These are phyloP conservation scores for Amblyjoppa proteus DNA, from an alignment of 2,888 invertebrate genomes.

Conservation along the genomic window DNA sequence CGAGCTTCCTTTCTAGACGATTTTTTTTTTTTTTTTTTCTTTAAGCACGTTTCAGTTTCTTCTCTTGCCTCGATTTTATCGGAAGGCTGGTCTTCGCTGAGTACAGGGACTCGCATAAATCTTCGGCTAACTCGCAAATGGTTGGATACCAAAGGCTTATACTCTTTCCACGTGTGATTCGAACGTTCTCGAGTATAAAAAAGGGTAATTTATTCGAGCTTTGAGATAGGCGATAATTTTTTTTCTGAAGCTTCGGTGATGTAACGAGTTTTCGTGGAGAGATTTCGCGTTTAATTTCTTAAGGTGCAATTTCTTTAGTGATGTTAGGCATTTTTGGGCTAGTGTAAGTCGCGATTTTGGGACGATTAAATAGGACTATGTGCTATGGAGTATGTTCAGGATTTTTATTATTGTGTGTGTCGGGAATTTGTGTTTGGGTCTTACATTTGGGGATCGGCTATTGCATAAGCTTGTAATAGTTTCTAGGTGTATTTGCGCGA, in stretches of 20 bases:
- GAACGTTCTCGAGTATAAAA: neutral
- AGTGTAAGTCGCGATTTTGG: no score
- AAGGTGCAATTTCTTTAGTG: no score
- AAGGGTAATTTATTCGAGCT: neutral
- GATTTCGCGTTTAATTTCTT: no score
- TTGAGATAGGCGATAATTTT: neutral
- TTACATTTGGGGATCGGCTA: no score
- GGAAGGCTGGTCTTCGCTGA: neutral
- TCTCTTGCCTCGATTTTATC: conserved; percentile 35
- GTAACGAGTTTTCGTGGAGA: neutral
- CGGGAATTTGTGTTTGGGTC: no score
- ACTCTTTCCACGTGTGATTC: neutral
- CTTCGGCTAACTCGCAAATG: conserved; percentile 41
- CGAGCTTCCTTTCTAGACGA: neutral
- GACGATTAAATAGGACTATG: no score
- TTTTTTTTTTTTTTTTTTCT: neutral
- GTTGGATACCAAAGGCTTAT: conserved; percentile 31
- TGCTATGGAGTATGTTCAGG: no score
- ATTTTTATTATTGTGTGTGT: no score
- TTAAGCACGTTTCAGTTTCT: neutral
- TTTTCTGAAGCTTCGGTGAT: neutral
- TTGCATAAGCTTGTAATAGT: no score
- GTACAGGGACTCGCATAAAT: conserved; percentile 34
- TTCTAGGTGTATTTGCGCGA: no score
- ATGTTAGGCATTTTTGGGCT: no score